Conservation (phyloP, 2,113 vertebrate genomes). For the Triplophysa siluroides region DNA sequence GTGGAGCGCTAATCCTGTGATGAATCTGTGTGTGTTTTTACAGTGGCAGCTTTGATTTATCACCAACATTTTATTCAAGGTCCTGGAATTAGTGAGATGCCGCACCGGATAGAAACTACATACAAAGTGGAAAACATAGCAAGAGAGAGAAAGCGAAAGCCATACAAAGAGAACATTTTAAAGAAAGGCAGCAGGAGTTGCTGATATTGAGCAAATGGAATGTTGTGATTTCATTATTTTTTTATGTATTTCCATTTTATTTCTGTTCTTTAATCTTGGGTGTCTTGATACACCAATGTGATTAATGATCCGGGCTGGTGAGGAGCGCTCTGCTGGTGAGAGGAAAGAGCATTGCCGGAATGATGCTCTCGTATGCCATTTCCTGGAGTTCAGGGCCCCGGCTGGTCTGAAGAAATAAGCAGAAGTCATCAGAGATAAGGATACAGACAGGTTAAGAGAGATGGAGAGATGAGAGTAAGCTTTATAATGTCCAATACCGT, state of each 20-base stretch:
- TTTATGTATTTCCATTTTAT: slow-evolving; percentile 40
- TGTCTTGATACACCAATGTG: slow-evolving; percentile 27
- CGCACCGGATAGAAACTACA: slow-evolving; percentile 64
- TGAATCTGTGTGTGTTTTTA: slow-evolving; percentile 76
- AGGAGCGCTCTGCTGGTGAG: neutral
- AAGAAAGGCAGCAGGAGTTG: neutral
- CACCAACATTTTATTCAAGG: slow-evolving; percentile 73
- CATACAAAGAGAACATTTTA: neutral
- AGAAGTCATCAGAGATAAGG: neutral
- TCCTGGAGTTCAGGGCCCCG: neutral
- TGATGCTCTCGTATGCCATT: slow-evolving; percentile 23
- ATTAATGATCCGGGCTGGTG: slow-evolving; percentile 14
- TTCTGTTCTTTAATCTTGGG: slow-evolving; percentile 30
- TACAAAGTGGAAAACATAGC: slow-evolving; percentile 32
- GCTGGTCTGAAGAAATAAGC: slow-evolving; percentile 15
- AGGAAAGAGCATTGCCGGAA: neutral
- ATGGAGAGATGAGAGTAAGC: slow-evolving; percentile 10
- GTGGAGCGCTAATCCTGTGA: slow-evolving; percentile 69
- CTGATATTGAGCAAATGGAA: slow-evolving; percentile 40
- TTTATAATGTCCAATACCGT: slow-evolving; percentile 16
- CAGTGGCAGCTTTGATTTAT: slow-evolving; percentile 75
- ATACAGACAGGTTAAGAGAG: slow-evolving; percentile 9
- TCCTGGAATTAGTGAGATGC: slow-evolving; percentile 72
- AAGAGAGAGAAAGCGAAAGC: slow-evolving; percentile 15
- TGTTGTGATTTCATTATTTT: slow-evolving; percentile 40